Evolutionary conservation across 2,797 vertebrate genomes (phyloP), one percentile per base, ranked within the genome.

Genomic region (Sebastes itinus): DNA sequence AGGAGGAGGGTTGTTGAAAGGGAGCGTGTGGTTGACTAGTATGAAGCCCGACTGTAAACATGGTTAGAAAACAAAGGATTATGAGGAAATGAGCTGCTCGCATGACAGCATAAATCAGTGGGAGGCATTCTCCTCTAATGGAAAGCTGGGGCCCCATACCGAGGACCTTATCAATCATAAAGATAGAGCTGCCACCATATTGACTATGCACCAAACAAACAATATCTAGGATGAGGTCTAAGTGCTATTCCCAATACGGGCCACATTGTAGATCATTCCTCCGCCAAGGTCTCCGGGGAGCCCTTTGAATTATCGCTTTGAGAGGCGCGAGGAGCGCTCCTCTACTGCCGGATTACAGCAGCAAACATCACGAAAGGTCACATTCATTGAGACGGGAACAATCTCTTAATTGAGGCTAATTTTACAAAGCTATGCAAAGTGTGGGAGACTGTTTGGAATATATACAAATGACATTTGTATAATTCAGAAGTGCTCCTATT

Each of bases 201-300:
- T 91, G 89, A 94, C 89, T 88, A 87, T 80, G 87, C 87, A 94
- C 88, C 89, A 90, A 90, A 89, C 89, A 92, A 92, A 94, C 93
- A 94, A 92, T 90, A 92, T 93, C 91, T 89, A 68, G 82, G 86
- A 92, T 93, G 88, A 86, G 87, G 81, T 87, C 87, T 90, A 91
- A 93, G 89, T 90, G 92, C 91, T 90, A 88, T 89, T 92, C 90
- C 88, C 92, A 80, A 80, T 80, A 88, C 63, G 55, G 67, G 62
- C 77, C 75, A 86, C 85, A 80, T 70, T 91, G 88, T 90, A 89
- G 77, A 92, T 92, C 88, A 91, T 86, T 85, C 72, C 75, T 72
- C 62, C 67, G 74, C 72, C 75, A 72, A n/a, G 23, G 28, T 90
- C 88, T 88, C 89, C 6, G 25, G 81, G 84, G 89, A 88, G 32